These are phyloP conservation scores for Melanotaenia boesemani DNA, from an alignment of 2,797 vertebrate genomes.

Conservation along the genomic window DNA sequence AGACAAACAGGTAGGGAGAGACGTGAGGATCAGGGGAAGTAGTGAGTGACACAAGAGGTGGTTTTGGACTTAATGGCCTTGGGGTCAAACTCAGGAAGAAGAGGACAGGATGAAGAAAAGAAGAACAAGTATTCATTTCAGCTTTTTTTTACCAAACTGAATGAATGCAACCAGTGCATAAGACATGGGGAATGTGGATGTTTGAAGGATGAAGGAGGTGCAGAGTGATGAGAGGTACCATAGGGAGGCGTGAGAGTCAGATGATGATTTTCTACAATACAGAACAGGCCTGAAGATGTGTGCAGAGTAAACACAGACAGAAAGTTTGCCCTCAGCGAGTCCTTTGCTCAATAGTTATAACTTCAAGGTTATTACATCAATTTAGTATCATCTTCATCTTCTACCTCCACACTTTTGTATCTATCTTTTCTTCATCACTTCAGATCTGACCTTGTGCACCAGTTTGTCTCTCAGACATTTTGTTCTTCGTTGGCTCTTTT, in stretches of 20 bases:
- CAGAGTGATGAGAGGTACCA: background rate
- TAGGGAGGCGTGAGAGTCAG: constrained; percentile 1
- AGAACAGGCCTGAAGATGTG: constrained; percentile 11
- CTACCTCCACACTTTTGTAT: background rate
- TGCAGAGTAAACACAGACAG: constrained; percentile 8
- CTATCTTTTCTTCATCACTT: background rate
- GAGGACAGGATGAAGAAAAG: background rate
- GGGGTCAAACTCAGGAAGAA: constrained; percentile 32
- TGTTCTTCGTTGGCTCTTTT: background rate
- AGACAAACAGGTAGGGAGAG: constrained; percentile 71
- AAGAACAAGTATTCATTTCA: background rate
- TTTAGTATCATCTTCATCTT: constrained; percentile 12
- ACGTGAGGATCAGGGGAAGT: constrained; percentile 47
- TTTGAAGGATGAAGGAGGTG: background rate
- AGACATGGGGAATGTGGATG: background rate
- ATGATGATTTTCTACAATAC: background rate
- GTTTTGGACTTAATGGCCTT: constrained; percentile 39
- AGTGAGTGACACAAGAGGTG: constrained; percentile 54
- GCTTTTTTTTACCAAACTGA: background rate
- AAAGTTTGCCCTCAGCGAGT: constrained; percentile 11
- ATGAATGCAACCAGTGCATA: background rate
- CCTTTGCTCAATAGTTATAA: constrained; percentile 24
- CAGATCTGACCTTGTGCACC: background rate
- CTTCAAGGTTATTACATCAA: constrained; percentile 29
- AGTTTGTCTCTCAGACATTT: background rate